Conservation (phyloP, 1,140 invertebrate genomes). For the Drosophila miranda region DNA sequence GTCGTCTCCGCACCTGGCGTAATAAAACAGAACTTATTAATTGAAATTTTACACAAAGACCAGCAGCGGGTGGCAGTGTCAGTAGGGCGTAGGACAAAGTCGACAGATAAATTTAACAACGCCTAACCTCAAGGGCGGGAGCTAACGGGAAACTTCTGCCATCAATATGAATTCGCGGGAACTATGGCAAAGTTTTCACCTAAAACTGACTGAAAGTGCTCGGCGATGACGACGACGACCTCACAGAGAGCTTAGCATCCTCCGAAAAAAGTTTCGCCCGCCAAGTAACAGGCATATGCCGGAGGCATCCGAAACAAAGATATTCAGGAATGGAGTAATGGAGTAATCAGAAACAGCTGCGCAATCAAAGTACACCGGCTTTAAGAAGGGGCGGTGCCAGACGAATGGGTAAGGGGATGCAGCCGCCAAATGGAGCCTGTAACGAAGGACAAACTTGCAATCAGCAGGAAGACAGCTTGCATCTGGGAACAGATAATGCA, state of each 20-base stretch:
- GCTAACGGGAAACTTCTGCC: constrained; percentile 32
- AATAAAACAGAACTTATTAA: constrained; percentile 62
- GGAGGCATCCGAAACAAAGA: constrained; percentile 37
- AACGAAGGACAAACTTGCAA: too few relatives aligned
- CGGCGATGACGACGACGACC: constrained; percentile 10
- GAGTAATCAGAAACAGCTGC: constrained; percentile 54
- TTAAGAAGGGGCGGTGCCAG: not conserved
- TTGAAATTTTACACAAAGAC: constrained; percentile 60
- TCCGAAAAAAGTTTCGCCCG: constrained; percentile 40
- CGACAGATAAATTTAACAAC: constrained; percentile 12
- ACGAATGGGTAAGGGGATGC: not conserved
- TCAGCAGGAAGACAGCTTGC: too few relatives aligned
- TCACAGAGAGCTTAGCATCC: not conserved
- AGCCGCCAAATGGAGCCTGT: not conserved
- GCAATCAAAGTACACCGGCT: constrained; percentile 3
- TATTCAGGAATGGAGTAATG: constrained; percentile 8
- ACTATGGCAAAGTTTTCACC: constrained; percentile 69
- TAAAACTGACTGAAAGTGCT: constrained; percentile 66
- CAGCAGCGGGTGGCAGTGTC: constrained; percentile 18
- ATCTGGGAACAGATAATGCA: too few relatives aligned
- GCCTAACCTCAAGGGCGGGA: not conserved
- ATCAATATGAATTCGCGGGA: constrained; percentile 50
- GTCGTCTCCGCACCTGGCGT: constrained; percentile 4
- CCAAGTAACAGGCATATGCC: constrained; percentile 24
- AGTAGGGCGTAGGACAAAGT: constrained; percentile 11